phyloP scores from a whole-genome alignment of 2,888 invertebrate species.

The Zygogramma bicolorata region DNA sequence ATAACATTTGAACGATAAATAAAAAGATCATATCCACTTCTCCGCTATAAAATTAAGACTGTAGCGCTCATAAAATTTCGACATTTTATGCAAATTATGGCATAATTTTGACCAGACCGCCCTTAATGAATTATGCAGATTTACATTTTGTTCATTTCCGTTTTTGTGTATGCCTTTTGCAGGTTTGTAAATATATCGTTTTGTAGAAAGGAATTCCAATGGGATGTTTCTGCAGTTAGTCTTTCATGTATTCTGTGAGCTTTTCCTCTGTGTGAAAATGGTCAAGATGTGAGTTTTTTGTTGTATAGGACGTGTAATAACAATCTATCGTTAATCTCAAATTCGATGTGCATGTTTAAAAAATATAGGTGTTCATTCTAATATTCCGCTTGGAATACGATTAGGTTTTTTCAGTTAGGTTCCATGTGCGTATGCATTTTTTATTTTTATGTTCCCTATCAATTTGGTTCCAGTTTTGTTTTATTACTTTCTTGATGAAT shows the following conservation, averaged over 20 bases:
- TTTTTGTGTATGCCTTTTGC: slow-evolving; percentile 35
- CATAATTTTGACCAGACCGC: background rate
- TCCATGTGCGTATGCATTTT: slow-evolving; percentile 13
- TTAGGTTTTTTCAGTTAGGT: slow-evolving; percentile 32
- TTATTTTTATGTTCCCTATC: slow-evolving; percentile 27
- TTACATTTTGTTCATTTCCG: slow-evolving; percentile 23
- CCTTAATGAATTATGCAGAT: slow-evolving; percentile 11
- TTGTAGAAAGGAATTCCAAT: slow-evolving; percentile 10
- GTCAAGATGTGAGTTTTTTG: slow-evolving; percentile 11
- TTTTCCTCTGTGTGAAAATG: slow-evolving; percentile 5
- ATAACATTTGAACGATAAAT: no score
- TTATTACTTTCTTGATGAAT: slow-evolving; percentile 27
- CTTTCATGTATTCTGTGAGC: slow-evolving; percentile 24
- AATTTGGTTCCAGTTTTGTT: slow-evolving; percentile 36
- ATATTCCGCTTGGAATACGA: slow-evolving; percentile 32
- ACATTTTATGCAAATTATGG: background rate
- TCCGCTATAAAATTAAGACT: background rate
- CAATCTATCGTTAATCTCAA: slow-evolving; percentile 46
- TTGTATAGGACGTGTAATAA: slow-evolving; percentile 22
- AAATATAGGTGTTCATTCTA: slow-evolving; percentile 37
- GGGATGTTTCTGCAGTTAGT: slow-evolving; percentile 19
- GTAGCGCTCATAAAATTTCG: background rate
- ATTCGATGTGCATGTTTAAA: slow-evolving; percentile 38
- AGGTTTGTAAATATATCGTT: slow-evolving; percentile 37
- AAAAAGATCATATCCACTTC: background rate